phyloP scores from a whole-genome alignment of 2,113 vertebrate species.

The Rhadina sibilatrix region DNA sequence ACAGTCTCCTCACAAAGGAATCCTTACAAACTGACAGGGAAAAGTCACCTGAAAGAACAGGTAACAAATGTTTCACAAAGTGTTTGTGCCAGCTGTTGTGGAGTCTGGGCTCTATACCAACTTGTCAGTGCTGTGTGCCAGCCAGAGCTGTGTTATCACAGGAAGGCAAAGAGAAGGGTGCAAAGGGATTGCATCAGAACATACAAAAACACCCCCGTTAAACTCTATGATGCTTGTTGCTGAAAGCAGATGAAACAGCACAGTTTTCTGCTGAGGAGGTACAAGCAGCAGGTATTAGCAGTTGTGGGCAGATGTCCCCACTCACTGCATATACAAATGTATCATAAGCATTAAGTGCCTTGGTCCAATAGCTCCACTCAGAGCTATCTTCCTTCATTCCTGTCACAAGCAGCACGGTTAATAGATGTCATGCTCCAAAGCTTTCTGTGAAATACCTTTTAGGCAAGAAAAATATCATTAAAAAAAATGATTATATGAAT shows the following conservation, averaged over 20 bases:
- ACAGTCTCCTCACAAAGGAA: not conserved
- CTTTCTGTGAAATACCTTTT: not conserved
- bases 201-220: not conserved
- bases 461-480: not conserved
- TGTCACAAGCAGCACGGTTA: not conserved
- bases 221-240: not conserved
- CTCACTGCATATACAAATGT: not conserved
- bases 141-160: accelerated
- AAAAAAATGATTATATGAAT: not conserved
- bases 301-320: not conserved
- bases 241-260: not conserved
- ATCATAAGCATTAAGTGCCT: not conserved
- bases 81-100: not conserved
- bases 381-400: not conserved
- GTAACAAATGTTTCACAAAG: not conserved
- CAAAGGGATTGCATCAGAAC: not conserved
- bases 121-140: not conserved
- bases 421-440: not conserved
- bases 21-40: accelerated
- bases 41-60: not conserved
- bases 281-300: not conserved
- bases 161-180: not conserved
- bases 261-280: not conserved
- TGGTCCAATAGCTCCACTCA: not conserved
- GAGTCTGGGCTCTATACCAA: not conserved